Conservation (phyloP, 2,797 vertebrate species). For the Gymnothorax reevesii region DNA sequence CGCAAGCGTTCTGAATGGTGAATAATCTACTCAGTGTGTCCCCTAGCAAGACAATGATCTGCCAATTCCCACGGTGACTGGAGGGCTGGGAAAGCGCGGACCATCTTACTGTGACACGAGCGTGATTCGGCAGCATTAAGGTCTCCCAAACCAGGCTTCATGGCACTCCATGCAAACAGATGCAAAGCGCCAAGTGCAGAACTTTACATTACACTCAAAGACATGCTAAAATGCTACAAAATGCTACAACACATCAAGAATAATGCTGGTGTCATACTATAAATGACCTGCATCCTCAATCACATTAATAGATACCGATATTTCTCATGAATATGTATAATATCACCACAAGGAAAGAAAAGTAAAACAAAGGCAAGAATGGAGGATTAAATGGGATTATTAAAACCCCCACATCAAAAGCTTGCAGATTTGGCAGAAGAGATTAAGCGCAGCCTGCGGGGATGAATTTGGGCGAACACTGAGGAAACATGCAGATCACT, state of each 20-base stretch:
- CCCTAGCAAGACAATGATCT: not conserved
- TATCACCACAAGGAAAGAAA: not conserved
- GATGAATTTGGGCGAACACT: not conserved
- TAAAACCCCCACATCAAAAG: not conserved
- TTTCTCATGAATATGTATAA: not conserved
- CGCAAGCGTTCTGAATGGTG: not conserved
- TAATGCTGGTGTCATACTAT: not conserved
- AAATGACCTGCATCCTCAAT: not conserved
- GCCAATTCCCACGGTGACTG: not conserved
- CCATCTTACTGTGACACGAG: not conserved
- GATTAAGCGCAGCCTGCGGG: not conserved
- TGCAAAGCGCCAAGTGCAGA: not conserved
- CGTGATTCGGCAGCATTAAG: not conserved
- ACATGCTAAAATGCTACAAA: not conserved
- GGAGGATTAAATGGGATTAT: not conserved
- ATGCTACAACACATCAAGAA: too few species aligned
- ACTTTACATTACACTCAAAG: not conserved
- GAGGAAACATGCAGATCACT: slow-evolving; percentile 3
- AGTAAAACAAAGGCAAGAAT: not conserved
- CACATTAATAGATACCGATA: not conserved
- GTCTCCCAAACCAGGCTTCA: not conserved
- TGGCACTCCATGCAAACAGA: not conserved
- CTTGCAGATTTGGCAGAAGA: not conserved
- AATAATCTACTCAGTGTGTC: not conserved
- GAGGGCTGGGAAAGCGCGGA: not conserved